phyloP scores from a whole-genome alignment of 2,888 invertebrate species.

The Antheraea yamamai region DNA sequence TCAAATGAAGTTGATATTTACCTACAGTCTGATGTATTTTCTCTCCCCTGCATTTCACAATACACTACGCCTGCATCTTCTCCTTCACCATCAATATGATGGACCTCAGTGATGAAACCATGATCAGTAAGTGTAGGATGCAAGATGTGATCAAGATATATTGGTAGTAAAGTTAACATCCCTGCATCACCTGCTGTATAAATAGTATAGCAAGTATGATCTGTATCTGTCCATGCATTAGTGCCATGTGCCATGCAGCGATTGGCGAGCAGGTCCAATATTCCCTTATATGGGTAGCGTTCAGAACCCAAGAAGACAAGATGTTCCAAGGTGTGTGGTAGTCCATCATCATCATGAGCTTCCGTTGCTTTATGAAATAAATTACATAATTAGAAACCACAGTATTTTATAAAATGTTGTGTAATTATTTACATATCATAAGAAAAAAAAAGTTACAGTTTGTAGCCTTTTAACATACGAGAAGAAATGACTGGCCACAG shows the following conservation, averaged over 20 bases:
- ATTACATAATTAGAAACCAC: slow-evolving; percentile 3
- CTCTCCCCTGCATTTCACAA: slow-evolving; percentile 95
- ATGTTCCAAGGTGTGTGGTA: slow-evolving; percentile 96
- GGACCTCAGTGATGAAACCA: slow-evolving; percentile 94
- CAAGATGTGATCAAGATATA: slow-evolving; percentile 95
- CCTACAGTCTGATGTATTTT: slow-evolving; percentile 89
- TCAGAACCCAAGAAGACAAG: slow-evolving; percentile 95
- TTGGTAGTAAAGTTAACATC: slow-evolving; percentile 92
- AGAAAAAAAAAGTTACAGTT: neutral
- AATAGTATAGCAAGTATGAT: slow-evolving; percentile 95
- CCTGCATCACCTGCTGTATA: slow-evolving; percentile 92
- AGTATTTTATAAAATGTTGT: neutral
- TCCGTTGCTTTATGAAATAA: slow-evolving; percentile 87
- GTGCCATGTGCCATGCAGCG: slow-evolving; percentile 95
- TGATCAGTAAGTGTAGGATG: slow-evolving; percentile 91
- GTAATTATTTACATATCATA: neutral
- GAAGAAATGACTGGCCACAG: too few relatives aligned
- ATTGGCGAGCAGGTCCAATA: slow-evolving; percentile 93
- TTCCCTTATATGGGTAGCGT: slow-evolving; percentile 94
- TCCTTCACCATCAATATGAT: slow-evolving; percentile 94
- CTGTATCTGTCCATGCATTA: slow-evolving; percentile 93
- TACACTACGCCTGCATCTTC: slow-evolving; percentile 97
- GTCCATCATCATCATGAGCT: slow-evolving; percentile 94
- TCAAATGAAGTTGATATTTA: slow-evolving; percentile 32
- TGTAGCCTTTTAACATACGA: too few relatives aligned